These are phyloP conservation scores for Motacilla alba DNA, from an alignment of 2,113 vertebrate species.

Conservation along the genomic window DNA sequence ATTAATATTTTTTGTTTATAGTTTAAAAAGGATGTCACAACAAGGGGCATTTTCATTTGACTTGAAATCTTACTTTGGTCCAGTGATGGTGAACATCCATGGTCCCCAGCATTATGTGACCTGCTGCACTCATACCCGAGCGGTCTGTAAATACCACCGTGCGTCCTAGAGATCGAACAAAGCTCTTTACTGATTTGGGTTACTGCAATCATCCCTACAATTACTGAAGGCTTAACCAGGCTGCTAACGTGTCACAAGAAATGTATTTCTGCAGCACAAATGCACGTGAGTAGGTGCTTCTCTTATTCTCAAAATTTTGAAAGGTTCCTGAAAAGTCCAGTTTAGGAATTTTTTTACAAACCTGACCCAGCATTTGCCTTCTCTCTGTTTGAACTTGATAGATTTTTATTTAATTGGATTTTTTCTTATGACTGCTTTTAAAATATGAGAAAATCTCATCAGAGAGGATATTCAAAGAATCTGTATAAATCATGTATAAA, in stretches of 20 bases:
- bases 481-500: neutral
- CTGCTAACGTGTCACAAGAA: neutral
- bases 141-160: constrained; percentile 89
- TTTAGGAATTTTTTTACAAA: neutral
- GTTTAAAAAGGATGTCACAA: neutral
- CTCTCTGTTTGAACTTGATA: neutral
- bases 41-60: neutral
- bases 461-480: neutral
- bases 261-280: neutral
- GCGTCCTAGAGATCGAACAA: constrained; percentile 73
- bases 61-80: constrained; percentile 82
- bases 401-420: neutral
- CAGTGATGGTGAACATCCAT: constrained; percentile 97
- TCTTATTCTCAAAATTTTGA: neutral
- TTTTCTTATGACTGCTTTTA: neutral
- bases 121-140: constrained; percentile 89
- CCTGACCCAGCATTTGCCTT: neutral
- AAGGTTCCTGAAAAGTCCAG: neutral
- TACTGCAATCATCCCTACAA: neutral
- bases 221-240: neutral
- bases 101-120: constrained; percentile 92
- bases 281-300: neutral
- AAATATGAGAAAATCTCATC: neutral
- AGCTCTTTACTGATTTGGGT: neutral
- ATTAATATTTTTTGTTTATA: neutral